Conservation (phyloP, 2,888 invertebrate species). For the Tenodera sinensis region DNA sequence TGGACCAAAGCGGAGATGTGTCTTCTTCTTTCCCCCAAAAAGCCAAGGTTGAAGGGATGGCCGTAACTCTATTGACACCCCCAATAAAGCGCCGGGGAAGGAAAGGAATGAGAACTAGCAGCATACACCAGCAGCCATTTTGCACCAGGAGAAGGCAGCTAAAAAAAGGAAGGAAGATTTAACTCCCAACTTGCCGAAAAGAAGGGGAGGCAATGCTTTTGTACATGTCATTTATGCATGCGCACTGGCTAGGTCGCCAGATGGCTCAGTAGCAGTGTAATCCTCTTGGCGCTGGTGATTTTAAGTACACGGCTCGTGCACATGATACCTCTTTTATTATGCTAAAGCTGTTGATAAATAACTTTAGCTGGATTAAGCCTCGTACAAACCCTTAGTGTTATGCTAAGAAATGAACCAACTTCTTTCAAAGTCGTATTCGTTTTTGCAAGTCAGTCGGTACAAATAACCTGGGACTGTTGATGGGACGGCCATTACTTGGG, state of each 20-base stretch:
- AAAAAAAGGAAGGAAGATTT: neutral
- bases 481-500: too few relatives aligned
- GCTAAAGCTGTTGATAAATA: conserved; percentile 7
- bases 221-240: neutral
- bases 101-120: too few relatives aligned
- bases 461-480: too few relatives aligned
- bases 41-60: neutral
- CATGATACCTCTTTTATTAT: neutral
- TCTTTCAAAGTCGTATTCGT: too few relatives aligned
- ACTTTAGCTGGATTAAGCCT: neutral
- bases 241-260: neutral
- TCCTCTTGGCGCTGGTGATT: neutral
- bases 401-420: neutral
- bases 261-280: neutral
- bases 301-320: neutral
- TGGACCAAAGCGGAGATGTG: neutral
- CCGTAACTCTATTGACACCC: conserved; percentile 26
- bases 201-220: neutral
- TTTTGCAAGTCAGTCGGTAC: too few relatives aligned
- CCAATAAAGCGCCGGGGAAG: conserved; percentile 3
- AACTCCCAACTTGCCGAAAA: neutral
- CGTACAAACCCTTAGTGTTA: neutral
- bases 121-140: conserved; percentile 13
- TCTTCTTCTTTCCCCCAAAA: neutral
- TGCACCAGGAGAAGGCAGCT: neutral